Conservation (phyloP, 2,113 vertebrate species). For the Leptocoma aspasia region DNA sequence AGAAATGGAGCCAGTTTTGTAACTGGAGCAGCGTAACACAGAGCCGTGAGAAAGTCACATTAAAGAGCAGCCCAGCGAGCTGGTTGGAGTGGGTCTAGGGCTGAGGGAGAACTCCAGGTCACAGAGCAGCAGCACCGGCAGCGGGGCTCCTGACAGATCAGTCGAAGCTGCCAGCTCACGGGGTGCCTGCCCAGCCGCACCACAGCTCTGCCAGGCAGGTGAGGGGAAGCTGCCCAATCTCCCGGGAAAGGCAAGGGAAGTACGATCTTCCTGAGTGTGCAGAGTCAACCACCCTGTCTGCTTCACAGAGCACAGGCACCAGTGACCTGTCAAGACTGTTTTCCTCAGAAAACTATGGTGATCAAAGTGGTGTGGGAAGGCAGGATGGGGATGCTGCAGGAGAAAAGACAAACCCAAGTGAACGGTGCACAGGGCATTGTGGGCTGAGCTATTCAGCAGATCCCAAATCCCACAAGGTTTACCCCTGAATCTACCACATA, state of each 20-base stretch:
- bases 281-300: not conserved
- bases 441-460: not conserved
- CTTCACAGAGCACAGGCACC: not conserved
- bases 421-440: accelerated
- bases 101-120: not conserved
- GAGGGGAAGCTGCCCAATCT: accelerated
- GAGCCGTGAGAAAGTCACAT: not conserved
- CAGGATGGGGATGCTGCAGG: not conserved
- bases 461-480: no score
- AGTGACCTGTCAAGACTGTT: not conserved
- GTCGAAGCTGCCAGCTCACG: not conserved
- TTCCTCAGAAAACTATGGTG: not conserved
- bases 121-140: not conserved
- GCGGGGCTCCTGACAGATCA: not conserved
- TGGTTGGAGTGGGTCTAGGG: not conserved
- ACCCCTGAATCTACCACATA: not conserved
- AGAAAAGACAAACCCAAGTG: not conserved
- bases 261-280: accelerated
- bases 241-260: not conserved
- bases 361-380: accelerated
- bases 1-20: not conserved
- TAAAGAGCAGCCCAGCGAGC: not conserved
- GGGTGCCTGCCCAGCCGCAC: not conserved
- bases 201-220: accelerated
- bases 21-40: not conserved